Base-by-base conservation (phyloP, 1,140 invertebrate species). In the Tetramorium simillimum region DNA sequence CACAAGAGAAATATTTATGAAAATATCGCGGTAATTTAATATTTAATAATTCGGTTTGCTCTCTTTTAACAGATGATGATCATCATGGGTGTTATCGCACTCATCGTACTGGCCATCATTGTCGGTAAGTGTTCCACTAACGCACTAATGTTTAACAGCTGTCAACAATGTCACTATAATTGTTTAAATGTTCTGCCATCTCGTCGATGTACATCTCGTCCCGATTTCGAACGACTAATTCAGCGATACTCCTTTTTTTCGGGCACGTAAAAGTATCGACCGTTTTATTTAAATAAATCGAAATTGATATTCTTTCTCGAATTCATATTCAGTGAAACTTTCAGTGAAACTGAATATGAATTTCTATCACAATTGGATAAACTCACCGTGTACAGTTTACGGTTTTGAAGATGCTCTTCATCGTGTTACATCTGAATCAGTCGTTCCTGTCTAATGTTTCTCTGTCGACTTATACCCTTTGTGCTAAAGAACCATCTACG, bases 51-150 rank as follows among this genome's bases (percentile, higher is more conserved):
- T 5, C 6, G 10, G 12, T 56, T n/a, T 51, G 9, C 21, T 5
- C 53, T 78, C 51, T 56, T 10, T 78, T 18, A 51, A 84, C 95
- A 98, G 98, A 98, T 98, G 98, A 98, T 98, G 98, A 97, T 98
- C 94, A 98, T 99, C 89, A 98, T 98, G 96, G 98, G 98, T 85
- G 97, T 98, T 51, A 98, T 99, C 95, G 97, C 97, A 92, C 96
- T 98, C 89, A 97, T 98, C 91, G 97, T 98, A 95, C 95, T 98
- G 95, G 97, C 97, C 94, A 97, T 98, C 94, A 98, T 99, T 95
- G 97, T 98, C 95, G 97, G 98, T 98, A 97, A 98, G 98, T 97
- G 95, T 92, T 91, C 21, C 21, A 85, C 51, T 81, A 4, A 81
- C 18, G 40, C 86, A 76, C 24, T 76, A 33, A 81, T 37, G 43